Base-by-base conservation (phyloP, 2,113 vertebrate species). In the Neolamprologus fasciatus region DNA sequence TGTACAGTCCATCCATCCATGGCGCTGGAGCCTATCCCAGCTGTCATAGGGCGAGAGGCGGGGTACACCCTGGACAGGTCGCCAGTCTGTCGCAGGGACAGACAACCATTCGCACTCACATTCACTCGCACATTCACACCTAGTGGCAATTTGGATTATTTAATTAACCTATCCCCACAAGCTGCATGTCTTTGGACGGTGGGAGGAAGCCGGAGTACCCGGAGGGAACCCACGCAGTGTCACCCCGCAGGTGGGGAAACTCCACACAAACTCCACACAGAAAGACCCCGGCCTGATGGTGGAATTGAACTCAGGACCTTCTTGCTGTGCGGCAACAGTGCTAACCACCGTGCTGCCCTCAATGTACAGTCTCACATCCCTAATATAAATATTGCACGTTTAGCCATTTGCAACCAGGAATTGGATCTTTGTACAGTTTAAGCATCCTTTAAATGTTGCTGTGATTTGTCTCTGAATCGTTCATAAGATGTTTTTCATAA, bases 101-200 rank as follows among this genome's bases (percentile, higher is more conserved):
- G 42, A 14, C 42, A 45, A 45, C 42, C 6, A 45, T 45, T 16
- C 13, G 0, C 42, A 7, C 13, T 51, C 50, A 19, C 50, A 9
- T 51, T 51, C 17, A 51, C 1, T 50, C 16, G 2, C 16, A 51
- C 8, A 51, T 19, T 51, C 0, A 51, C 4, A 51, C 50, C 2
- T 0, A 51, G 8, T 9, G 50, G 0, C 50, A 51, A 51, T 19
- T 51, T 51, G 3, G 50, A 9, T 51, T 51, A n/a, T 0, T 0
- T 5, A 51, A 5, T 51, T 10, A 51, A 1, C 9, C 19, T 10
- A 2, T n/a, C 9, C 50, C 50, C 5, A 53, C 50, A n/a, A n/a
- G 1, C 9, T 53, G 50, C 50, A 53, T 53, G 50, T 53, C 9
- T 51, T 51, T 51, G 50, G 50, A 51, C 1, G 0, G 17, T 5